Conservation (phyloP, 2,888 invertebrate species). For the Blastobasis lacticolella region DNA sequence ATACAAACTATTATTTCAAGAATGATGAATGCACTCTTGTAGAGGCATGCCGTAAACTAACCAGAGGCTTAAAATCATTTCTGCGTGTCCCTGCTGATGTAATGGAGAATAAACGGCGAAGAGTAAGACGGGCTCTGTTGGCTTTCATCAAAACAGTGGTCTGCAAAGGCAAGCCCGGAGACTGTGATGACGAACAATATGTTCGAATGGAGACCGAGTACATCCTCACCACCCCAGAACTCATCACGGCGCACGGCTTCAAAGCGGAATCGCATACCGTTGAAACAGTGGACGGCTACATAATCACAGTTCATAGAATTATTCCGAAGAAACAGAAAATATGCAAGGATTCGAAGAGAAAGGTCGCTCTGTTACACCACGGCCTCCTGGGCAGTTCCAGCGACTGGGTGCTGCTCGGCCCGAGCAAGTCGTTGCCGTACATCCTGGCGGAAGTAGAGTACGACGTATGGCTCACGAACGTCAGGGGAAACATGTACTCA, state of each 20-base stretch:
- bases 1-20: too few species aligned
- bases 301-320: constrained; percentile 31
- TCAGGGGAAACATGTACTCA: constrained; percentile 40
- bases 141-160: too few species aligned
- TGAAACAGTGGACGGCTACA: constrained; percentile 28
- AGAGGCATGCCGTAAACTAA: too few species aligned
- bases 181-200: too few species aligned
- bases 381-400: constrained; percentile 38
- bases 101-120: too few species aligned
- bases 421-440: constrained; percentile 30
- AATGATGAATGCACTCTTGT: too few species aligned
- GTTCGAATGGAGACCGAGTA: too few species aligned
- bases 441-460: constrained; percentile 64
- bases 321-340: not conserved
- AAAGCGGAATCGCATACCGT: not conserved
- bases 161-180: too few species aligned
- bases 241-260: not conserved
- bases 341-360: constrained; percentile 1
- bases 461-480: constrained; percentile 73
- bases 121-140: too few species aligned
- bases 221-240: too few species aligned
- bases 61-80: not conserved
- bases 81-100: too few species aligned
- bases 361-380: constrained; percentile 30
- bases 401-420: constrained; percentile 37